Conservation (phyloP, 2,797 vertebrate genomes). For the Myotis vivesi region DNA sequence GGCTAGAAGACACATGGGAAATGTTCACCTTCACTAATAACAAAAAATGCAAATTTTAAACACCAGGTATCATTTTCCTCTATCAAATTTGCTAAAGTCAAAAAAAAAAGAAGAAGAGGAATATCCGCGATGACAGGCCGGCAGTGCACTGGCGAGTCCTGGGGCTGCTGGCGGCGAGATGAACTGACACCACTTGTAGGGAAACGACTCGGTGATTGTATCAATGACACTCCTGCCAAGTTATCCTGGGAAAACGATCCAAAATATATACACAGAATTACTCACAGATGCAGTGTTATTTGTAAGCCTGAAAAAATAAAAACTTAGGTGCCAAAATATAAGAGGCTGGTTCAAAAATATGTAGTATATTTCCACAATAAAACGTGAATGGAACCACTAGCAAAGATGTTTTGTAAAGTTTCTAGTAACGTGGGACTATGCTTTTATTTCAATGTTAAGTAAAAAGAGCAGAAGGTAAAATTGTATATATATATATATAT, state of each 20-base stretch:
- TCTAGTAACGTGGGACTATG: neutral
- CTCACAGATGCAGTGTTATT: neutral
- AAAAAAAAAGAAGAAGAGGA: neutral
- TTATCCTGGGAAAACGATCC: neutral
- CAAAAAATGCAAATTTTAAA: constrained; percentile 74
- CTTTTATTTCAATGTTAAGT: neutral
- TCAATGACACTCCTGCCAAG: neutral
- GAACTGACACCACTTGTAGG: neutral
- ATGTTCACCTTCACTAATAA: constrained; percentile 67
- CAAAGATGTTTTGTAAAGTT: constrained; percentile 5
- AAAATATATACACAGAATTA: neutral
- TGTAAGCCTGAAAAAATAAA: neutral
- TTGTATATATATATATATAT: neutral
- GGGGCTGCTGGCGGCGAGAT: neutral
- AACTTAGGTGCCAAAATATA: constrained; percentile 26
- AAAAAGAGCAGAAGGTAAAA: neutral
- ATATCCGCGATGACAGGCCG: neutral
- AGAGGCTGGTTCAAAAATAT: constrained; percentile 12
- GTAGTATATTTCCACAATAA: neutral
- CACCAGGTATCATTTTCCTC: constrained; percentile 57
- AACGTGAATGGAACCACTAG: neutral
- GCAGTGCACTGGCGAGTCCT: neutral
- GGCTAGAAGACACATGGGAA: constrained; percentile 61
- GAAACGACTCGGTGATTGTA: neutral
- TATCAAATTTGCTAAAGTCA: constrained; percentile 42